Percentiles rank a stretch among this genome's conserved stretches.
These are phyloP conservation scores for Pan paniscus DNA, from an alignment of 2,113 vertebrate species.

Conservation along the genomic window DNA sequence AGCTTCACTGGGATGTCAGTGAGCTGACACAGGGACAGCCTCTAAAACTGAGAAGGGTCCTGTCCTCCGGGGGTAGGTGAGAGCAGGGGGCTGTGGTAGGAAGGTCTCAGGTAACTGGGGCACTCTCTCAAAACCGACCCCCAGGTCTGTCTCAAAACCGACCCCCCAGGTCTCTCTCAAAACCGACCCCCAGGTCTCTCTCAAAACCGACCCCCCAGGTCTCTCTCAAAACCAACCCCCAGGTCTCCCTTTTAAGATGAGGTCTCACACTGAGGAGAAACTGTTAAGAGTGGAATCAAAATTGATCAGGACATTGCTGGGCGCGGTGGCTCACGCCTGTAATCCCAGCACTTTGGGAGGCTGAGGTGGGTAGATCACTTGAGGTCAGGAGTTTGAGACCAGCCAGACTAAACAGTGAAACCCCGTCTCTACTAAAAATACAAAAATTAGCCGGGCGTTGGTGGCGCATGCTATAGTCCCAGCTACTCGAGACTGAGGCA, in stretches of 20 bases:
- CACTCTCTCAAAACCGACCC: not conserved
- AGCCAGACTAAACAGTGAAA: no score
- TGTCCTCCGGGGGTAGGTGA: not conserved
- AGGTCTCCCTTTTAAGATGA: not conserved
- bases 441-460: no score
- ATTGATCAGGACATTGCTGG: not conserved
- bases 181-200: not conserved
- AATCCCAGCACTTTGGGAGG: no score
- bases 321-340: no score
- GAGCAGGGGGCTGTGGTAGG: not conserved
- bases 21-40: accelerated
- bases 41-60: not conserved
- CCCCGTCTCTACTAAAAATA: no score
- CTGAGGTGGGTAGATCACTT: no score
- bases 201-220: not conserved
- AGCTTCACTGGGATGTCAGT: not conserved
- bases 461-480: no score
- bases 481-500: no score
- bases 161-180: not conserved
- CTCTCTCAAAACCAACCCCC: not conserved
- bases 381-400: no score
- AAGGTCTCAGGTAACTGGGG: not conserved
- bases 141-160: not conserved
- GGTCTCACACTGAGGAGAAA: not conserved
- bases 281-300: not conserved